Evolutionary conservation across 2,888 invertebrate species (phyloP).

Genomic region (Chaetoderma sp.): DNA sequence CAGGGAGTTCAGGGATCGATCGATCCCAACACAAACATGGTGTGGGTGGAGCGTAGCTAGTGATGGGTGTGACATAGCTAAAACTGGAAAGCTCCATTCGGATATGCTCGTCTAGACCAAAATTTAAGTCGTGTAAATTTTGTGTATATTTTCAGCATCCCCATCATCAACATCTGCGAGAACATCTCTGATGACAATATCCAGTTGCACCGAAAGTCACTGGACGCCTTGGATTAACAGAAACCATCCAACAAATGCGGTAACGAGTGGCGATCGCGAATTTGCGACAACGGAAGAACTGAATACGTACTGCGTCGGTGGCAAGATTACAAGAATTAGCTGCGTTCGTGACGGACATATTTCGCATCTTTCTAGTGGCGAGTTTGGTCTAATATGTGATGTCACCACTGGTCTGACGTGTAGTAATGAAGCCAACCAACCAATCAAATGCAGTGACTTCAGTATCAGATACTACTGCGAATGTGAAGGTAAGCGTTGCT

Average conservation of each 20-base stretch:
- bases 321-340: slow-evolving; percentile 47
- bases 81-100: too few relatives aligned
- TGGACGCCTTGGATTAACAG: slow-evolving; percentile 57
- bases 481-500: too few relatives aligned
- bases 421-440: slow-evolving; percentile 44
- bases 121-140: too few relatives aligned
- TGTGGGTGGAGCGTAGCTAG: too few relatives aligned
- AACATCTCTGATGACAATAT: too few relatives aligned
- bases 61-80: too few relatives aligned
- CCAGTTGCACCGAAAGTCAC: slow-evolving; percentile 31
- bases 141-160: too few relatives aligned
- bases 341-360: slow-evolving; percentile 47
- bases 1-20: too few relatives aligned
- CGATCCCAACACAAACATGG: too few relatives aligned
- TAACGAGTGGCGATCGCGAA: slow-evolving; percentile 50
- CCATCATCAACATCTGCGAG: too few relatives aligned
- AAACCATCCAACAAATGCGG: slow-evolving; percentile 44
- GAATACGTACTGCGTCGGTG: slow-evolving; percentile 39
- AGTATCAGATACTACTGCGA: slow-evolving; percentile 57
- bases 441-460: slow-evolving; percentile 42
- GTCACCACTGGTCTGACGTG: slow-evolving; percentile 82
- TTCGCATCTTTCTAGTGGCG: slow-evolving; percentile 42
- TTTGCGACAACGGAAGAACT: slow-evolving; percentile 40
- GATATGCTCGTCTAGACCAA: too few relatives aligned
- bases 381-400: slow-evolving; percentile 50